phyloP scores from a whole-genome alignment of 2,113 vertebrate species.

The Dendropsophus ebraccatus region DNA sequence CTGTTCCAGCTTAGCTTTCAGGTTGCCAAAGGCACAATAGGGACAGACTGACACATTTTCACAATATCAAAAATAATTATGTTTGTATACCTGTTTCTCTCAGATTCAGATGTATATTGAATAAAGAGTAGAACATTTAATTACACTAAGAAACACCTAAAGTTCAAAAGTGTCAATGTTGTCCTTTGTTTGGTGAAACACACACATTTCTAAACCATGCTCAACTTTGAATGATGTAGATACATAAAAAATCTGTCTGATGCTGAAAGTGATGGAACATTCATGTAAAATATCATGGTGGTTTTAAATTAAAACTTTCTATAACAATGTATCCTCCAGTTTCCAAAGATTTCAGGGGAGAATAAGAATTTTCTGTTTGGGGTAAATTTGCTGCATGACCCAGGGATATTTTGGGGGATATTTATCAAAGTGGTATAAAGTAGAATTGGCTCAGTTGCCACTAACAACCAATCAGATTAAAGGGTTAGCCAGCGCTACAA shows the following conservation, averaged over 20 bases:
- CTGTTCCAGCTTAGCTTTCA: slow-evolving; percentile 10
- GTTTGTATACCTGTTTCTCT: background rate
- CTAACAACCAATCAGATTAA: too few species aligned
- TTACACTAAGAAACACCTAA: background rate
- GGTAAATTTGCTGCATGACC: too few species aligned
- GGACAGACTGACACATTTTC: slow-evolving; percentile 25
- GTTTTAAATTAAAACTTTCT: too few species aligned
- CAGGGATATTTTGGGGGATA: too few species aligned
- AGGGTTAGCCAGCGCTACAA: too few species aligned
- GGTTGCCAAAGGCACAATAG: slow-evolving; percentile 39
- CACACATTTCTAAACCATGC: background rate
- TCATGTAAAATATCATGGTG: background rate
- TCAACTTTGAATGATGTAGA: background rate
- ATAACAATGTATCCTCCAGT: too few species aligned
- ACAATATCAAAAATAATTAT: slow-evolving; percentile 26
- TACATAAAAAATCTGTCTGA: background rate
- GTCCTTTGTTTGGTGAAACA: background rate
- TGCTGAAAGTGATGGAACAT: background rate
- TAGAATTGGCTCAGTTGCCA: too few species aligned
- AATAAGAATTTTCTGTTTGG: too few species aligned
- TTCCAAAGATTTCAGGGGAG: too few species aligned
- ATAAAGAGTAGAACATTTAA: background rate
- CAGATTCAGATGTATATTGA: background rate
- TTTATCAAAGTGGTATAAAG: too few species aligned
- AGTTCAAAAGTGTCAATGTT: background rate